Base-by-base conservation (phyloP, 1,140 invertebrate genomes). In the Lethocerus indicus region DNA sequence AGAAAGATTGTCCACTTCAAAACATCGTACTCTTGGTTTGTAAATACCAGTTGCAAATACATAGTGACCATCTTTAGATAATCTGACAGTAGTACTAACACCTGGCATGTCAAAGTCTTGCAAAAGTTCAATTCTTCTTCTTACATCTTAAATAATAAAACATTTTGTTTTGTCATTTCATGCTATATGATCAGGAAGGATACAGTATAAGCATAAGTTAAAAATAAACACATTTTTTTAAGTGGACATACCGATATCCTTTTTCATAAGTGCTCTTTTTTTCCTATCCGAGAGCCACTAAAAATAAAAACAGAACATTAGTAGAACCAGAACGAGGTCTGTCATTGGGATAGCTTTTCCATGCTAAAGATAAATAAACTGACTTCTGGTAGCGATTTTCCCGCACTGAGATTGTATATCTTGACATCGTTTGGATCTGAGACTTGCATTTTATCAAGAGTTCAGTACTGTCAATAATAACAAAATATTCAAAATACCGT, bases 31-130 rank as follows among this genome's bases (percentile, higher is more conserved):
- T 60, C 88, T 71, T 16, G 96, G 96, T 64, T 98, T 98, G 62
- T 99, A 99, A 51, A 90, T 87, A 28, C 94, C 93, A 27, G 91
- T 86, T 21, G 83, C 86, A 56, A 97, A 69, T 53, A 98, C 80
- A 64, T 89, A 96, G 53, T 95, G 80, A 21, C 85, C 83, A 78
- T 99, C 93, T 59, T 73, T 79, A n/a, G 92, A 87, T 40, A 91
- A 72, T 63, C 76, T 73, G 36, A 99, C 75, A 35, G 75, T 78
- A 32, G 79, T 85, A 60, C 89, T 94, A 1, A 98, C 71, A 51
- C 77, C 87, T 47, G 95, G 95, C 95, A 98, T 99, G 56, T 95
- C 88, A 76, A 98, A 98, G 63, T 98, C 95, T 68, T 99, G 95
- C 58, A 99, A 90, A 16, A 99, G 73, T 65, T 98, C 87, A 55